Evolutionary conservation across 2,888 invertebrate species (phyloP).

Genomic region (Neoitamus cyanurus): DNA sequence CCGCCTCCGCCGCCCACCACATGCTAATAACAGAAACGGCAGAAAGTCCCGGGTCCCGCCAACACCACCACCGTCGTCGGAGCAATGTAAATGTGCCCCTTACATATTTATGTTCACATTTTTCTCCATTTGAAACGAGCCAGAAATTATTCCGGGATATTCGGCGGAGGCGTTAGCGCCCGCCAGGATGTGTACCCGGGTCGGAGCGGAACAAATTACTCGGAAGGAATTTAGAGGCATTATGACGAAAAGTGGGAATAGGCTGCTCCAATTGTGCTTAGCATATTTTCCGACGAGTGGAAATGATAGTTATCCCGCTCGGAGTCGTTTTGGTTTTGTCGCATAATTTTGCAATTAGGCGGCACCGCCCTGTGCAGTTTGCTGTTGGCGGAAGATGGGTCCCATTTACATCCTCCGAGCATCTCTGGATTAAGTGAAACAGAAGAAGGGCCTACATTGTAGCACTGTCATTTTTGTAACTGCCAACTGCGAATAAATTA

Average conservation of each 20-base stretch:
- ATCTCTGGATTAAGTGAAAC: background rate
- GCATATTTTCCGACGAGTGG: slow-evolving; percentile 24
- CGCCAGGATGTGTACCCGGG: background rate
- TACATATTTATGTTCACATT: slow-evolving; percentile 36
- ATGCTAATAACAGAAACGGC: slow-evolving; percentile 13
- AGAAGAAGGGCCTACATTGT: background rate
- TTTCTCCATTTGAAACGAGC: slow-evolving; percentile 35
- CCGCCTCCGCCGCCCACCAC: background rate
- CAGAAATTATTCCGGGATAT: slow-evolving; percentile 8
- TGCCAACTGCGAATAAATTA: background rate
- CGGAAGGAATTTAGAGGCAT: background rate
- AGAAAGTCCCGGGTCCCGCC: background rate
- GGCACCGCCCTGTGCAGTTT: background rate
- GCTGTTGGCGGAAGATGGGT: background rate
- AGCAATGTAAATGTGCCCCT: slow-evolving; percentile 20
- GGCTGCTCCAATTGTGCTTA: slow-evolving; percentile 7
- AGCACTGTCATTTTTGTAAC: background rate
- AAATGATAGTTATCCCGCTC: slow-evolving; percentile 17
- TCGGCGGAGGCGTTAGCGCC: slow-evolving; percentile 14
- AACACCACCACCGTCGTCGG: background rate
- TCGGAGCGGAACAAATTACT: slow-evolving; percentile 13
- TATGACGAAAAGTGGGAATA: slow-evolving; percentile 14
- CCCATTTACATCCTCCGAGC: background rate
- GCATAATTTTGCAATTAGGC: slow-evolving; percentile 19
- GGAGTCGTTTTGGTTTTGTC: slow-evolving; percentile 3